Base-by-base conservation (phyloP, 2,797 vertebrate genomes). In the Novumbra hubbsi region DNA sequence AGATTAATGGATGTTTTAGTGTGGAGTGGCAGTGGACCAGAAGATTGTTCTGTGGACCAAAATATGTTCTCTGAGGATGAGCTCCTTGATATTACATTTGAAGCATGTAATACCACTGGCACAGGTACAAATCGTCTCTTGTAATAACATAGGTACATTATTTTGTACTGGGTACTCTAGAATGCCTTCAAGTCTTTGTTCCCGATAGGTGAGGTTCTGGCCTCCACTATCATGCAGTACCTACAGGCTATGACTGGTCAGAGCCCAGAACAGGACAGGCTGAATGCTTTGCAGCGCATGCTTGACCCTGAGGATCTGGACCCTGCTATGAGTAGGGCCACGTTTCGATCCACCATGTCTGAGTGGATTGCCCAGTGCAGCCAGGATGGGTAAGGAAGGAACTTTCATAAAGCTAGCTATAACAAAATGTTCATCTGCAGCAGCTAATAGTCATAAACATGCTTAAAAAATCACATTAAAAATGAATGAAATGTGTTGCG, bases 41-140 rank as follows among this genome's bases (percentile, higher is more conserved):
- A 60, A 7, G 76, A 85, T 14, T 16, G 65, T 21, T 70, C 73
- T 19, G 80, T 71, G 62, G 84, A 88, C 69, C 73, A 79, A 21
- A 82, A 85, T 48, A 85, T 83, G 77, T 93, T 93, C 76, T 92
- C 93, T 21, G 91, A 94, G 77, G 85, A 91, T 75, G 91, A 94
- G 73, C 90, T 94, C 50, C 87, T 94, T 38, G 90, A 94, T 66
- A 89, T 94, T 19, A 91, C 93, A 80, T 94, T 94, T 81, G 84
- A 91, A 72, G 76, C 90, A 1, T 94, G 93, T 72, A 91, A 89
- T 16, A 77, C 80, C 32, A 72, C 81, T 65, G 89, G 72, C 75
- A 86, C 85, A 92, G 93, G 94, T 94, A 84, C 12, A 49, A 3
- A 45, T 41, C 11, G 6, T 27, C 63, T 32, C 14, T 17, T 5